phyloP scores from a whole-genome alignment of 1,140 invertebrate species.

The Proales similis region DNA sequence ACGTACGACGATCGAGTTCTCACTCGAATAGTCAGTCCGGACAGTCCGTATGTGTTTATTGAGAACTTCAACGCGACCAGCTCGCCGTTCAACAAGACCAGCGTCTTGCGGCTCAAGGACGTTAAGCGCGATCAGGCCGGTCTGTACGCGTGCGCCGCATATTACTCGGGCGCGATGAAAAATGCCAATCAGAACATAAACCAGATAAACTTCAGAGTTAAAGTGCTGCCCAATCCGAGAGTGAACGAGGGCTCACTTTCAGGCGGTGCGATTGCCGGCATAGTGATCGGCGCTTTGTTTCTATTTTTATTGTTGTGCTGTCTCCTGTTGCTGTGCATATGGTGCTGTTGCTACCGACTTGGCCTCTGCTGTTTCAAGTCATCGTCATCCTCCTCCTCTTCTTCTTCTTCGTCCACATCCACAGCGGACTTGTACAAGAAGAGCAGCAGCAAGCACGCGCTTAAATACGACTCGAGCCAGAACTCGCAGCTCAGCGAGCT shows the following conservation, averaged over 20 bases:
- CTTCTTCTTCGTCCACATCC: background rate
- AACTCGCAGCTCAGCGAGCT: background rate
- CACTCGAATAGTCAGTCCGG: background rate
- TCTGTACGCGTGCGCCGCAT: constrained; percentile 25
- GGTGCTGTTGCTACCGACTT: constrained; percentile 18
- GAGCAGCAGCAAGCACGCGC: constrained; percentile 13
- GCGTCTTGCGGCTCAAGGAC: constrained; percentile 15
- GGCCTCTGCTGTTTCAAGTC: constrained; percentile 7
- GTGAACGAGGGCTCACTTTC: background rate
- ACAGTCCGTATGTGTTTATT: constrained; percentile 18
- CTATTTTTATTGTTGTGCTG: constrained; percentile 19
- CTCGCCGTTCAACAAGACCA: constrained; percentile 21
- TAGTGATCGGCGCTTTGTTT: constrained; percentile 4
- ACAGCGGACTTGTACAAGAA: background rate
- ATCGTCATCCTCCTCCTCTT: background rate
- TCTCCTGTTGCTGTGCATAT: background rate
- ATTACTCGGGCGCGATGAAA: background rate
- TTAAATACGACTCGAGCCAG: constrained; percentile 4
- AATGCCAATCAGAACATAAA: constrained; percentile 3
- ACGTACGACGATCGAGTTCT: constrained; percentile 13
- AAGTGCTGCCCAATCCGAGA: background rate
- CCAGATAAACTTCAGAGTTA: background rate
- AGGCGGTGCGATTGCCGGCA: constrained; percentile 19
- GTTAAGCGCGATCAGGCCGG: background rate
- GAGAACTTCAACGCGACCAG: constrained; percentile 8